Percentiles rank a stretch among this genome's conserved stretches.
Conservation (phyloP, 2,113 vertebrate genomes). For the Equus przewalskii region DNA sequence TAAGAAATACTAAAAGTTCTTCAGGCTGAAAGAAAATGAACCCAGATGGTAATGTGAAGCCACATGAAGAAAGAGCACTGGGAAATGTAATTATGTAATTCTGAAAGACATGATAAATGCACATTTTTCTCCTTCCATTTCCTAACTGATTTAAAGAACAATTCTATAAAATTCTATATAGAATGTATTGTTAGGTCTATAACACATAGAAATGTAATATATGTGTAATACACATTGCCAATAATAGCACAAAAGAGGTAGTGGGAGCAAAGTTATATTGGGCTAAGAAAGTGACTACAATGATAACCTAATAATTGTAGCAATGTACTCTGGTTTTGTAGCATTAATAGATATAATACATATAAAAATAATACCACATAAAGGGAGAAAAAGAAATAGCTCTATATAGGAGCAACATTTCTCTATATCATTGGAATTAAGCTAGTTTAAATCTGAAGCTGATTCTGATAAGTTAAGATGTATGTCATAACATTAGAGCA, state of each 20-base stretch:
- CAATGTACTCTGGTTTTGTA: not conserved
- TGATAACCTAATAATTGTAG: not conserved
- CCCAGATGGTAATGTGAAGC: not conserved
- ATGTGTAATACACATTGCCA: not conserved
- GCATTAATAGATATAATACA: not conserved
- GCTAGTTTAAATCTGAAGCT: not conserved
- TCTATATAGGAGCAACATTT: not conserved
- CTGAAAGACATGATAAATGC: not conserved
- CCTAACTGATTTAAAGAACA: not conserved
- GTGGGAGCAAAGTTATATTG: not conserved
- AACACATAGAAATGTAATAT: not conserved
- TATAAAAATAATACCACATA: not conserved
- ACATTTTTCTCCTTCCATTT: not conserved
- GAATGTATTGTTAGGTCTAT: not conserved
- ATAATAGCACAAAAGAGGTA: not conserved
- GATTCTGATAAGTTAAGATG: not conserved
- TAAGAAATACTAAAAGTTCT: not conserved
- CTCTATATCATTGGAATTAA: not conserved
- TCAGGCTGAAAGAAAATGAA: not conserved
- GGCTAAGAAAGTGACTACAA: not conserved
- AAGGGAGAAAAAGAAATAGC: not conserved
- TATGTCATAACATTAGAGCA: not conserved
- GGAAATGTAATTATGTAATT: not conserved
- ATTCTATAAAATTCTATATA: not conserved
- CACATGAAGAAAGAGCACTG: not conserved